Evolutionary conservation across 64 coral and sea anemone genomes (phyloP).

Genomic region (Acropora yongei): DNA sequence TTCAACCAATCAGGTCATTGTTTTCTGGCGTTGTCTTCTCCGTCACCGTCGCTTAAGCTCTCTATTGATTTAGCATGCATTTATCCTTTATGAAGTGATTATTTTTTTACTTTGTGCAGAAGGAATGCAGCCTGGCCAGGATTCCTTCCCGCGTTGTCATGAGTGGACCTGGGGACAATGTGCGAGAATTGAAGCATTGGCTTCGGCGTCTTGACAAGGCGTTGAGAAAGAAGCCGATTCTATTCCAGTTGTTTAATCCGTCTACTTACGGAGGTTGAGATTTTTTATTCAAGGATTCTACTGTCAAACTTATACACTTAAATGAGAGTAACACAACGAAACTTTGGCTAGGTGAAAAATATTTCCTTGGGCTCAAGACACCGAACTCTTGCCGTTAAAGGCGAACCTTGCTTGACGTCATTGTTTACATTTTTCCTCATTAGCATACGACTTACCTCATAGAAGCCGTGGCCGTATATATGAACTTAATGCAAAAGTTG

Average conservation of each 20-base stretch:
- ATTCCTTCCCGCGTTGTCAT: slow-evolving; percentile 3
- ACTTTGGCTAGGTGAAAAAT: neutral
- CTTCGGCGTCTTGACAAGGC: slow-evolving; percentile 26
- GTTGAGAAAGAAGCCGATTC: neutral
- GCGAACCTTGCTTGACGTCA: too few relatives aligned
- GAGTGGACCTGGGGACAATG: slow-evolving; percentile 16
- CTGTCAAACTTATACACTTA: neutral
- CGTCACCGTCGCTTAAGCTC: neutral
- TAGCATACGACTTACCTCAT: too few relatives aligned
- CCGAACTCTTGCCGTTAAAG: too few relatives aligned
- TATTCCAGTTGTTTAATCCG: slow-evolving; percentile 57
- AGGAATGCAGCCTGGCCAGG: slow-evolving; percentile 44
- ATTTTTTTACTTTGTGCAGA: neutral
- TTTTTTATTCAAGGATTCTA: slow-evolving; percentile 45
- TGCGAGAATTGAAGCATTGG: neutral
- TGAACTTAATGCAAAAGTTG: too few relatives aligned
- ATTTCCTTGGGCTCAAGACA: too few relatives aligned
- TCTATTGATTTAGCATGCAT: neutral
- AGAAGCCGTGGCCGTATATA: too few relatives aligned
- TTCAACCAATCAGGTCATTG: too few relatives aligned
- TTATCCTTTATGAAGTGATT: neutral
- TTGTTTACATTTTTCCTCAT: too few relatives aligned
- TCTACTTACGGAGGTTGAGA: slow-evolving; percentile 30
- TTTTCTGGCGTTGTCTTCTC: too few relatives aligned
- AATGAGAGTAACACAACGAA: too few relatives aligned